phyloP scores from a whole-genome alignment of 2,888 invertebrate species.

The Napeogenes inachia region DNA sequence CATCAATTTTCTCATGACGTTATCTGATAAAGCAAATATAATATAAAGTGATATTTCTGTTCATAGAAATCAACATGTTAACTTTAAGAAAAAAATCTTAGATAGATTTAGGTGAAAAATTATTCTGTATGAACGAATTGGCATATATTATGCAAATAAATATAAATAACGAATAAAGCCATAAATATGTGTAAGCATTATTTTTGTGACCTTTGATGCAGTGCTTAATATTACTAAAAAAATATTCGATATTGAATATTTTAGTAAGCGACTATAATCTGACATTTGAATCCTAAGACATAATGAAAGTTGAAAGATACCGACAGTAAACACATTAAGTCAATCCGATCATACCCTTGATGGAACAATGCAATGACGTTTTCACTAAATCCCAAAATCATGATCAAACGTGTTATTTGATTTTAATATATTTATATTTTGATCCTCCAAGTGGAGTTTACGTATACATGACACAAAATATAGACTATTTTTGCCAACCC shows the following conservation, averaged over 20 bases:
- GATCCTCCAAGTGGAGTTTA: background rate
- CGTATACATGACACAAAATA: background rate
- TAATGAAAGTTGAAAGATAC: conserved; percentile 58
- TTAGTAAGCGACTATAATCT: conserved; percentile 17
- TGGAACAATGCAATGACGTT: conserved; percentile 31
- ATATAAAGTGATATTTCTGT: too few relatives aligned
- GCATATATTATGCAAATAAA: too few relatives aligned
- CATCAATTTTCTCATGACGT: too few relatives aligned
- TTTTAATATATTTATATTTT: conserved; percentile 16
- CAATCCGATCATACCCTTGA: conserved; percentile 50
- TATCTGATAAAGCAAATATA: too few relatives aligned
- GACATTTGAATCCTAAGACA: conserved; percentile 23
- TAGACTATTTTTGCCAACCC: background rate
- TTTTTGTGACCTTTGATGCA: conserved; percentile 2
- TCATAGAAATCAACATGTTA: too few relatives aligned
- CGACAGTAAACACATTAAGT: conserved; percentile 62
- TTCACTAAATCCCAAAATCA: conserved; percentile 31
- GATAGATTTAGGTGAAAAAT: too few relatives aligned
- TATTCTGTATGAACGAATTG: too few relatives aligned
- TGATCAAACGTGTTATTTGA: conserved; percentile 23
- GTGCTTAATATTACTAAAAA: background rate
- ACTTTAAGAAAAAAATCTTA: too few relatives aligned
- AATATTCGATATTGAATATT: background rate
- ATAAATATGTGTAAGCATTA: background rate
- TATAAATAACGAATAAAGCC: background rate